Evolutionary conservation across 2,888 invertebrate species (phyloP).

Genomic region (Drosophila eohydei): DNA sequence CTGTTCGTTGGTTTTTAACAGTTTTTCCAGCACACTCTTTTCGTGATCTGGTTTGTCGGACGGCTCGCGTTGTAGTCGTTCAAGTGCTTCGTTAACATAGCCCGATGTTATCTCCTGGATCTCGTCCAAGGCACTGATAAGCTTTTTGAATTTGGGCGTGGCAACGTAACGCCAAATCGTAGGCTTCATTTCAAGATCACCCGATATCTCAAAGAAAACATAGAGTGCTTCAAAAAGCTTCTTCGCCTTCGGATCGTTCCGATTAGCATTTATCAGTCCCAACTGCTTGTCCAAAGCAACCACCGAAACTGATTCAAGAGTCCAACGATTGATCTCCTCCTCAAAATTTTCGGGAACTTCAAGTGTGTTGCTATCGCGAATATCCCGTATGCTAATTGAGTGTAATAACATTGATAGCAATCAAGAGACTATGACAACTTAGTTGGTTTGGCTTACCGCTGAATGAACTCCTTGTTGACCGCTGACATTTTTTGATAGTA

Average conservation of each 20-base stretch:
- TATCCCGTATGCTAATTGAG: constrained; percentile 49
- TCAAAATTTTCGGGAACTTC: constrained; percentile 85
- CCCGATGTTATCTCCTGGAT: constrained; percentile 71
- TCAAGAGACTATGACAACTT: neutral
- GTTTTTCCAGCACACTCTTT: constrained; percentile 88
- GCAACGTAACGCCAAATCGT: constrained; percentile 52
- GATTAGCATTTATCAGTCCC: constrained; percentile 66
- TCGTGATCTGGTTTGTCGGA: constrained; percentile 61
- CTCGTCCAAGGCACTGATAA: constrained; percentile 66
- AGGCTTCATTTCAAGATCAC: constrained; percentile 55
- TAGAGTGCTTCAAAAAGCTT: constrained; percentile 54
- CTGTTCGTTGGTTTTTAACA: constrained; percentile 87
- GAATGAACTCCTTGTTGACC: constrained; percentile 83
- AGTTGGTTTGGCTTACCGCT: constrained; percentile 42
- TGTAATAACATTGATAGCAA: neutral
- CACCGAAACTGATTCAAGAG: constrained; percentile 86
- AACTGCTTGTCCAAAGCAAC: constrained; percentile 84
- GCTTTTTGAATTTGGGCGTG: constrained; percentile 46
- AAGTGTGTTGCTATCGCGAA: constrained; percentile 67
- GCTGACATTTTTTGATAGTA: constrained; percentile 85
- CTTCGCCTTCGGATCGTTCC: constrained; percentile 58
- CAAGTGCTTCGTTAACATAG: constrained; percentile 82
- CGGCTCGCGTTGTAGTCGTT: constrained; percentile 60
- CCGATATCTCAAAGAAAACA: constrained; percentile 34
- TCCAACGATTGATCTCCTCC: constrained; percentile 87